These are phyloP conservation scores for Catharus bicknelli DNA, from an alignment of 2,113 vertebrate species.

Conservation along the genomic window DNA sequence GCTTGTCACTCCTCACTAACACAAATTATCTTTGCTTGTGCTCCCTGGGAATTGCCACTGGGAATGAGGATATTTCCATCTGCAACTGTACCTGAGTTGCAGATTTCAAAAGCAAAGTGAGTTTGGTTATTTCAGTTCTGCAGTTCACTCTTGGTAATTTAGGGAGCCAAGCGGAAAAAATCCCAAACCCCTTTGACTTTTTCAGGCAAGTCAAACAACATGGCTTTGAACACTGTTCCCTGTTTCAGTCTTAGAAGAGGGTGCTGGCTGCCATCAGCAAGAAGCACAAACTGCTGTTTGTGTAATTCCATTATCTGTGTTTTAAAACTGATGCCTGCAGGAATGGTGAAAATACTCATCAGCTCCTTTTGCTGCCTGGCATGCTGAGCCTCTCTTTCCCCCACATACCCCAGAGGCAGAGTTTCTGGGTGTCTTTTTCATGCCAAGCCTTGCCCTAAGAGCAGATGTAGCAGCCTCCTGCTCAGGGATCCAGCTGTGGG, in stretches of 20 bases:
- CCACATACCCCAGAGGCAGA: neutral
- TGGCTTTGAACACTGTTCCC: neutral
- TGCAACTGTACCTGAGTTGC: neutral
- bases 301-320: neutral
- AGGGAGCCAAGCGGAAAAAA: neutral
- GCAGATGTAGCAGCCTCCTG: neutral
- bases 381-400: neutral
- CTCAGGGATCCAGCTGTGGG: neutral
- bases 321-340: neutral
- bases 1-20: neutral
- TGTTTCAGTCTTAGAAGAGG: neutral
- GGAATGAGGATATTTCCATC: neutral
- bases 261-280: neutral
- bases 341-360: neutral
- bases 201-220: neutral
- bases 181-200: no score
- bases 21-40: neutral
- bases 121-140: neutral
- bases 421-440: neutral
- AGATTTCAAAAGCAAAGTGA: neutral
- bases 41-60: neutral
- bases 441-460: neutral
- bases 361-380: neutral
- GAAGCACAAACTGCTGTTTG: neutral
- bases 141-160: neutral